Evolutionary conservation across 2,113 vertebrate genomes (phyloP).

Genomic region (Corapipo altera): DNA sequence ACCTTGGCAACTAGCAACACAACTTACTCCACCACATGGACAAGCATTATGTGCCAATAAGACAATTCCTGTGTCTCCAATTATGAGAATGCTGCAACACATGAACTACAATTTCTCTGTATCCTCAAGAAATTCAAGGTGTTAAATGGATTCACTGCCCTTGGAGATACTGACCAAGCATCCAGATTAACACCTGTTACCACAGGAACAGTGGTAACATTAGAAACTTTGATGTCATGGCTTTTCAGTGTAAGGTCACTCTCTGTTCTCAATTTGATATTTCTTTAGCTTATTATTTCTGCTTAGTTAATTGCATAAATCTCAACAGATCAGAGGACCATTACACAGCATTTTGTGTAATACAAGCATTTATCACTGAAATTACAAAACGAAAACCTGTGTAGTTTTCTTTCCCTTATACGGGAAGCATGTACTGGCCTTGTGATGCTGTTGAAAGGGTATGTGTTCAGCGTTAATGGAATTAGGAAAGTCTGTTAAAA

Average conservation of each 20-base stretch:
- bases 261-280: neutral
- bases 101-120: neutral
- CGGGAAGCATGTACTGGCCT: neutral
- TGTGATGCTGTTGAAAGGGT: neutral
- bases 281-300: neutral
- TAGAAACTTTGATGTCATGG: neutral
- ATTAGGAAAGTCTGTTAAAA: neutral
- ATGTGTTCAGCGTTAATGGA: neutral
- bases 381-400: neutral
- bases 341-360: neutral
- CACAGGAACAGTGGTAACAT: neutral
- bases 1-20: neutral
- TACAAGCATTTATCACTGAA: neutral
- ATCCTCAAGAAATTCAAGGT: neutral
- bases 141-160: neutral
- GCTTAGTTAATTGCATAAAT: neutral
- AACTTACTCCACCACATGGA: neutral
- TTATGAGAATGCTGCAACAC: neutral
- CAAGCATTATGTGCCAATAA: rapidly evolving
- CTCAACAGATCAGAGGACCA: neutral
- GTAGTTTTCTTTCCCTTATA: neutral
- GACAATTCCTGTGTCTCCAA: neutral
- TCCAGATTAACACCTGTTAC: neutral
- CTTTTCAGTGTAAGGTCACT: neutral
- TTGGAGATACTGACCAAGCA: neutral